Percentiles rank a stretch among this genome's conserved stretches.
phyloP scores from a whole-genome alignment of 2,797 vertebrate species.

The Spatula clypeata region DNA sequence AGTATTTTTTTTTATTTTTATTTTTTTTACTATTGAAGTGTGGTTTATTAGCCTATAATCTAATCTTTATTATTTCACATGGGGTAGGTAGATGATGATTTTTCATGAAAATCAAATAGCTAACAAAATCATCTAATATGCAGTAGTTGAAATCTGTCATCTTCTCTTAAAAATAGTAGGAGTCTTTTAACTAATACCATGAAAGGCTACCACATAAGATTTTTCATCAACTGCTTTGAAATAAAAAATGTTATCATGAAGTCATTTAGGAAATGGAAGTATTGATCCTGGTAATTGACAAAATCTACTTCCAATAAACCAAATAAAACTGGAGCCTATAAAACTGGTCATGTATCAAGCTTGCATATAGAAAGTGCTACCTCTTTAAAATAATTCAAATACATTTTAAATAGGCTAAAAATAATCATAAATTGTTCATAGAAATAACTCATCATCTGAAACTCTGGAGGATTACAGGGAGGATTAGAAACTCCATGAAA shows the following conservation, averaged over 20 bases:
- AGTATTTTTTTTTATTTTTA: not conserved
- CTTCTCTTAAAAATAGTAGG: not conserved
- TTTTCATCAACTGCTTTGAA: conserved; percentile 5
- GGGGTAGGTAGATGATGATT: not conserved
- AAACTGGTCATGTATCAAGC: not conserved
- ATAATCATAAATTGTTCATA: not conserved
- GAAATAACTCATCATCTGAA: not conserved
- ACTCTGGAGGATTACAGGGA: not conserved
- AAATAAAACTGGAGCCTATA: not conserved
- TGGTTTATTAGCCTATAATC: not conserved
- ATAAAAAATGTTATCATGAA: not conserved
- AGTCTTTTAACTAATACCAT: conserved; percentile 21
- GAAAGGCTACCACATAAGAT: not conserved
- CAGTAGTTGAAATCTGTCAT: not conserved
- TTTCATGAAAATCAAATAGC: not conserved
- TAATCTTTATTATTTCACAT: not conserved
- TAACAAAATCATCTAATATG: not conserved
- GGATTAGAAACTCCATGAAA: not conserved
- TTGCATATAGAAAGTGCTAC: not conserved
- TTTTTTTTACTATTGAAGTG: not conserved
- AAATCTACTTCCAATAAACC: not conserved
- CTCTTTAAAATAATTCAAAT: not conserved
- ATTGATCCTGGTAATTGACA: not conserved
- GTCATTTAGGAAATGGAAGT: not conserved
- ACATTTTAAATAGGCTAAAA: not conserved